Evolutionary conservation across 2,797 vertebrate species (phyloP).

Genomic region (Chelonia mydas): DNA sequence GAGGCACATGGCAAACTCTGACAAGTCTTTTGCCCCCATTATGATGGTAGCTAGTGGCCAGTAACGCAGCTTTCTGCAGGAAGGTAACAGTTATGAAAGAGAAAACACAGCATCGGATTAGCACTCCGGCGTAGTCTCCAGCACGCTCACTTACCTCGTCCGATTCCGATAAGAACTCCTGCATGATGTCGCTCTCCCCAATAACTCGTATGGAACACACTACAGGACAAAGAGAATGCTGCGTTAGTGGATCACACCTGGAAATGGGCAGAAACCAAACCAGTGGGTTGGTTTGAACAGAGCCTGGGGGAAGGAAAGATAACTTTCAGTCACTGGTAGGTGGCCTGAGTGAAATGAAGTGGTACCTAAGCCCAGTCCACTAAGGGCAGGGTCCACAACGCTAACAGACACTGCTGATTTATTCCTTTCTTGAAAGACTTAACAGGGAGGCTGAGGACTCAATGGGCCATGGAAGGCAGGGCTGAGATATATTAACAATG

Average conservation of each 20-base stretch:
- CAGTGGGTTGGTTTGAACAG: fast-evolving
- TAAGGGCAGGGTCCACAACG: neutral
- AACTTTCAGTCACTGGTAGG: fast-evolving
- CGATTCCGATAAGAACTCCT: conserved; percentile 97
- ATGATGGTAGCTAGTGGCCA: neutral
- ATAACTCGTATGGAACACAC: conserved; percentile 96
- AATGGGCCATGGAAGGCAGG: neutral
- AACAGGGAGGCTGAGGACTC: neutral
- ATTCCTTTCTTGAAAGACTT: neutral
- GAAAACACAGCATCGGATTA: neutral
- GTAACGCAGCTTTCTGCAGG: neutral
- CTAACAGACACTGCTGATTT: neutral
- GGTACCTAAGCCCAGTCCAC: neutral
- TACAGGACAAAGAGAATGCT: conserved; percentile 48
- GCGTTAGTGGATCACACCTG: fast-evolving
- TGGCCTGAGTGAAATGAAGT: fast-evolving
- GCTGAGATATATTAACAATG: neutral
- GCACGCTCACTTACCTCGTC: conserved; percentile 88
- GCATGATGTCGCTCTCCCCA: conserved; percentile 97
- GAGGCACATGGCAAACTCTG: neutral
- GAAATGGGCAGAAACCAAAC: too few species aligned
- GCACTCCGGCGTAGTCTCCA: fast-evolving
- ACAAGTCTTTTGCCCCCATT: neutral
- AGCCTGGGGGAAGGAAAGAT: fast-evolving
- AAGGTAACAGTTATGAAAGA: neutral